phyloP scores from a whole-genome alignment of 2,797 vertebrate genomes.

The Luscinia megarhynchos region DNA sequence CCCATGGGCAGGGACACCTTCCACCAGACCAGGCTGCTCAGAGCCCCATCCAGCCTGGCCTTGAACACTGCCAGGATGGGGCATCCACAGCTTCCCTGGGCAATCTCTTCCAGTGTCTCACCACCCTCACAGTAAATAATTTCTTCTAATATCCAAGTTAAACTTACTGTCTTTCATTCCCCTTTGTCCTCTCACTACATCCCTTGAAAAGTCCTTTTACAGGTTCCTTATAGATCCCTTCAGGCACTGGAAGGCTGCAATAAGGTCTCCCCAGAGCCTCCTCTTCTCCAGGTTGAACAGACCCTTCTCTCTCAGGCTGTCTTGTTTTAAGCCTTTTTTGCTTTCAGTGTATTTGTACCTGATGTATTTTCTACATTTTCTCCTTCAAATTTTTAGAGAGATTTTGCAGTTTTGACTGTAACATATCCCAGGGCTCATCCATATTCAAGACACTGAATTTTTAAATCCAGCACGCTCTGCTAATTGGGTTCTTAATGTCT shows the following conservation, averaged over 20 bases:
- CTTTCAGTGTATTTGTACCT: not conserved
- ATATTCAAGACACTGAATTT: not conserved
- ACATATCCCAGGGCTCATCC: not conserved
- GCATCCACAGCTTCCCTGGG: not conserved
- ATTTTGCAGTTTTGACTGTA: not conserved
- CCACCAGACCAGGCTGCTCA: not conserved
- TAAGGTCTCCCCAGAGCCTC: not conserved
- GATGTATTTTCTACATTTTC: not conserved
- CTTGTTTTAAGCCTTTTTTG: not conserved
- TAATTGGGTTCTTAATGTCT: not conserved
- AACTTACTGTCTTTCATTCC: not conserved
- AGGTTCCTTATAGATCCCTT: not conserved
- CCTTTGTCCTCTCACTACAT: accelerated
- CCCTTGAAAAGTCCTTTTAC: not conserved
- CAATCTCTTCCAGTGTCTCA: not conserved
- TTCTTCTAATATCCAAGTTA: not conserved
- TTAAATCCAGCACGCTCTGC: not conserved
- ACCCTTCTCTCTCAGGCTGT: not conserved
- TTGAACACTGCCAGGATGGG: not conserved
- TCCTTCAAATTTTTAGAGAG: not conserved
- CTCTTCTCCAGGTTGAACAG: not conserved
- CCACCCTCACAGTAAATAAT: not conserved
- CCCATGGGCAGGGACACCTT: not conserved
- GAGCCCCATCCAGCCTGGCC: not conserved
- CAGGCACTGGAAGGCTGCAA: too few relatives aligned